Evolutionary conservation across 92 coral and sea anemone species (phyloP), one percentile per base, ranked within the genome.

Genomic region (Actinostola sp.): DNA sequence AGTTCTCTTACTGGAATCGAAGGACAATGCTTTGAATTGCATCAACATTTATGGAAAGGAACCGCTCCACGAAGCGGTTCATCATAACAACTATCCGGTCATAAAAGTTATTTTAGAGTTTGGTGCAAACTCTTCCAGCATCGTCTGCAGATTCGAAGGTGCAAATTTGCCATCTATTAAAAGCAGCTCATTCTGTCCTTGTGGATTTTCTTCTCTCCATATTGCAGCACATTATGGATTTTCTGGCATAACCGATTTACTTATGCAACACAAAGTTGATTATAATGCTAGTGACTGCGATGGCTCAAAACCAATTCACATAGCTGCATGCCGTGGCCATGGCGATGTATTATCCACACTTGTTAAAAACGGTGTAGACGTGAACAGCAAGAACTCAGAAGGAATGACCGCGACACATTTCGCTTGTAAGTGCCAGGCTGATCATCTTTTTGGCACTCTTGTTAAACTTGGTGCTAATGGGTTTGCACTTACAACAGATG

Each of bases 251-350:
- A 73, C 56, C 2, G 21, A 32, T 6, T 13, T 71, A 17, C 81
- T 84, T 24, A 14, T 84, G 27, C 71, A 66, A 15, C 50, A 84
- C 43, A 72, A 68, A 2, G 84, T 85, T 30, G 34, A 36, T 8
- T 7, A 44, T 7, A n/a, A 27, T 35, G 82, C 55, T 17, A 67
- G 29, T 31, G 86, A 85, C 20, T 85, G 90, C 19, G 38, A 74
- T 26, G 90, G 77, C 2, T 71, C 79, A 27, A 39, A 84, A n/a
- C 86, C 86, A 16, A 42, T 79, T 10, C 90, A 85, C 27, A 27
- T 80, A 19, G 90, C 90, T 21, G 85, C 90, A 13, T 85, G 90
- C 0, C 90, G 65, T 20, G 90, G 86, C 36, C 90, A 85, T 55
- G 68, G 6, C 29, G 64, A 50, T 13, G 46, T 30, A 53, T 55